Evolutionary conservation across 2,797 vertebrate genomes (phyloP).

Genomic region (Synanceia verrucosa): DNA sequence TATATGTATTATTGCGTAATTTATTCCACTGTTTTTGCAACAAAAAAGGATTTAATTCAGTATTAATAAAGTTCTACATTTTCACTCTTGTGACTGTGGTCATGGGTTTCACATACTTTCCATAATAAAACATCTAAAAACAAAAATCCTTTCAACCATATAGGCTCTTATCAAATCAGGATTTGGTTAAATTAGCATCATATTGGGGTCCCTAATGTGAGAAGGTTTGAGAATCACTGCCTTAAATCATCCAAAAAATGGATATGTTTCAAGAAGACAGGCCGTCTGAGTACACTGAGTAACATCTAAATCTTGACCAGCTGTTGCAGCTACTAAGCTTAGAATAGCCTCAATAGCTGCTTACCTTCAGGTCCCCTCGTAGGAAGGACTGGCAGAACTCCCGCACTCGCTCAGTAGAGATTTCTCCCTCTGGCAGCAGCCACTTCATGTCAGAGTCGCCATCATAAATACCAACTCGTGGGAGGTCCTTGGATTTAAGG

Average conservation of each 20-base stretch:
- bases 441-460: conserved; percentile 82
- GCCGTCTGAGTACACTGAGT: background rate
- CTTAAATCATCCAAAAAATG: background rate
- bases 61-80: too few species aligned
- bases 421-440: conserved; percentile 80
- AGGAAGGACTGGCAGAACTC: conserved; percentile 87
- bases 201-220: too few species aligned
- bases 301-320: background rate
- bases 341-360: background rate
- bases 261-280: background rate
- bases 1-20: too few species aligned
- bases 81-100: too few species aligned
- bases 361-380: conserved; percentile 80
- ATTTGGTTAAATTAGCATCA: too few species aligned
- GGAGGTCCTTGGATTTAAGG: conserved; percentile 86
- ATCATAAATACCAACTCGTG: conserved; percentile 88
- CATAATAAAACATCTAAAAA: too few species aligned
- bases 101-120: too few species aligned
- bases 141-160: too few species aligned
- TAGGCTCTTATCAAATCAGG: too few species aligned
- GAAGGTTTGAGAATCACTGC: too few species aligned
- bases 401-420: conserved; percentile 80
- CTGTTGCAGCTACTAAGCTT: background rate
- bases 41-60: too few species aligned
- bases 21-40: too few species aligned